Evolutionary conservation across 2,888 invertebrate genomes (phyloP), one percentile per base, ranked within the genome.

Genomic region (Stenotaenia linearis): DNA sequence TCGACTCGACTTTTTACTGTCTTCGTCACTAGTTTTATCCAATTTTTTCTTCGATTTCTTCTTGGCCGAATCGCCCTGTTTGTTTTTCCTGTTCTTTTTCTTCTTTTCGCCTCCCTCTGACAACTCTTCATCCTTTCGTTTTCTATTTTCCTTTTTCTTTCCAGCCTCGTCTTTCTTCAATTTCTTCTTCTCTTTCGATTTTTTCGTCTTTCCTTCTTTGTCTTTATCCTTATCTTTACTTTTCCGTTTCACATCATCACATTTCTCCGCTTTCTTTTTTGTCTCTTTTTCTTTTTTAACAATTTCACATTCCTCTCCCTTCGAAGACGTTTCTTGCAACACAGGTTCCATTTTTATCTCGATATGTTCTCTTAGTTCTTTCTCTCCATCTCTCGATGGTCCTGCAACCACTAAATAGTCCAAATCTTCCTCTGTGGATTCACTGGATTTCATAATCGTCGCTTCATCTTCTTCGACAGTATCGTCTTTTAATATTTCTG

Each of bases 31-130:
- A 35, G 74, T 76, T 37, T 76, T 80, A 28, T 80, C 79, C 37
- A 76, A 28, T 30, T 80, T 79, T 28, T 80, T 80, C 74, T 77
- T 80, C n/a, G 77, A 45, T 30, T 77, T 75, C 50, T 80, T 80
- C 28, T 80, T 80, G n/a, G 18, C 77, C 2, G 56, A 28, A 15
- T 79, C 80, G 15, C 74, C 79, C 82, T 91, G 90, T 85, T 79
- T 79, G 18, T 61, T 93, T 93, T 50, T 88, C 87, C 80, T 88
- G 89, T 78, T 89, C 88, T 56, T 89, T 89, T 87, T 82, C 79
- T 77, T 84, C 82, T 88, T 84, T 80, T 82, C 85, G 84, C 81
- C 79, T 80, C 56, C 82, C 80, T 35, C 81, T 77, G 56, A 85
- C 75, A 85, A 84, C 78, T 84, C 85, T 10, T 82, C 82, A 77